Conservation (phyloP, 1,140 invertebrate species). For the Neodiprion fabricii region DNA sequence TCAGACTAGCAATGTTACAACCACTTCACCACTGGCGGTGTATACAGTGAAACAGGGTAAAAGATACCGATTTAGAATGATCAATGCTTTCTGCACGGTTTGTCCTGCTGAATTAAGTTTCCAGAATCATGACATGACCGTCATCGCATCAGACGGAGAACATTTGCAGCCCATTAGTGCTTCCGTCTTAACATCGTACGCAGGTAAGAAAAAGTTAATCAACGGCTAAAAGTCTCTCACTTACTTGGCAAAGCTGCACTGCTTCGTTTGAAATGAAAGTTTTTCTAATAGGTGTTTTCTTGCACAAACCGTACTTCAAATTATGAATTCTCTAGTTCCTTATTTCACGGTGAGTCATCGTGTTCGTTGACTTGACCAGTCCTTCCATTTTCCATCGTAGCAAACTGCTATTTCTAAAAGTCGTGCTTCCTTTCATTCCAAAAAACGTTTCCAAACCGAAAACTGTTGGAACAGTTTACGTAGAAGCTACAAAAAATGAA, state of each 20-base stretch:
- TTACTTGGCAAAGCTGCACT: too few relatives aligned
- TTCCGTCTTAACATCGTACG: conserved; percentile 21
- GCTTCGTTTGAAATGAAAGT: not conserved
- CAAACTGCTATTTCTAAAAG: too few relatives aligned
- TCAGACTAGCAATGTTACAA: conserved; percentile 8
- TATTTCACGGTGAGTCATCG: too few relatives aligned
- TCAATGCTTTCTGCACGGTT: conserved; percentile 59
- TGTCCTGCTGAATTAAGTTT: conserved; percentile 62
- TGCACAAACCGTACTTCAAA: not conserved
- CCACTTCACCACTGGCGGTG: conserved; percentile 30
- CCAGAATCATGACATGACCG: conserved; percentile 60
- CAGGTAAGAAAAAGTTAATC: conserved; percentile 15
- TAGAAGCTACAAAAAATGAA: too few relatives aligned
- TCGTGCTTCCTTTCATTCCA: too few relatives aligned
- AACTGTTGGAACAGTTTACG: too few relatives aligned
- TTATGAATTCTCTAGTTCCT: not conserved
- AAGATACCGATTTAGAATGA: conserved; percentile 62
- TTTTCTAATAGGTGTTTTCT: not conserved
- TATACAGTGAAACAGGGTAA: conserved; percentile 40
- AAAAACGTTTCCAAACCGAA: too few relatives aligned
- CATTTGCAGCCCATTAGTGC: conserved; percentile 59
- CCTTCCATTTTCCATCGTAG: too few relatives aligned
- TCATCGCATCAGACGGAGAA: conserved; percentile 63
- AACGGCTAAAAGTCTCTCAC: not conserved
- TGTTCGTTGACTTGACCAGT: too few relatives aligned